Conservation (phyloP, 2,888 invertebrate genomes). For the Plemyria rubiginata region DNA sequence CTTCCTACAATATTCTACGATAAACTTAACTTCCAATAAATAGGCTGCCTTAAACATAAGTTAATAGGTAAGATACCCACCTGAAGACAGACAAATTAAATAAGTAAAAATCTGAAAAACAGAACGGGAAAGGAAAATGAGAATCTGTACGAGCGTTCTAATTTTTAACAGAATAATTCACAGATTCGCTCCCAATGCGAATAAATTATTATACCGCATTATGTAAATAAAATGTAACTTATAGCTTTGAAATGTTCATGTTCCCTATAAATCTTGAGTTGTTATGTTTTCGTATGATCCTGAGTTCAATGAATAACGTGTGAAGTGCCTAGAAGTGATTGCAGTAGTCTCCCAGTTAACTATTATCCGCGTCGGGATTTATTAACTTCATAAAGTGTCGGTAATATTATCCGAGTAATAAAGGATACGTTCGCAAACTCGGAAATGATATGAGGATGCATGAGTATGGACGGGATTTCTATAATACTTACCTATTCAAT, state of each 20-base stretch:
- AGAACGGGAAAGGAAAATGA: slow-evolving; percentile 17
- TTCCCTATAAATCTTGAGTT: slow-evolving; percentile 25
- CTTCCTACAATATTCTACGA: slow-evolving; percentile 57
- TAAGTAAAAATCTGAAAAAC: slow-evolving; percentile 19
- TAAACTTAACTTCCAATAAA: slow-evolving; percentile 53
- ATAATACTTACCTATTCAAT: background rate
- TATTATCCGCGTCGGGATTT: slow-evolving; percentile 67
- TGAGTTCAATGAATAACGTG: slow-evolving; percentile 25
- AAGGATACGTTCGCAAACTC: slow-evolving; percentile 66
- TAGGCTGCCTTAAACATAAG: slow-evolving; percentile 39
- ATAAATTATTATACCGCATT: slow-evolving; percentile 26
- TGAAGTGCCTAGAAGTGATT: slow-evolving; percentile 49
- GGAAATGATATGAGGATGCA: slow-evolving; percentile 36
- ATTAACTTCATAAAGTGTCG: slow-evolving; percentile 70
- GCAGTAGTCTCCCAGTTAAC: slow-evolving; percentile 50
- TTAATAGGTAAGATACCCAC: no score
- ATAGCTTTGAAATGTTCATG: slow-evolving; percentile 26
- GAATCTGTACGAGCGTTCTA: slow-evolving; percentile 16
- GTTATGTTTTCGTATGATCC: slow-evolving; percentile 15
- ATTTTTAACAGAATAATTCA: slow-evolving; percentile 26
- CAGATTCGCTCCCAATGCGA: slow-evolving; percentile 25
- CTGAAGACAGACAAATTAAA: slow-evolving; percentile 18
- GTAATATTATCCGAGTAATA: slow-evolving; percentile 73
- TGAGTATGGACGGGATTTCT: background rate
- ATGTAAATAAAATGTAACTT: slow-evolving; percentile 23